These are phyloP conservation scores for Podarcis lilfordi DNA, from an alignment of 2,797 vertebrate species.

Conservation along the genomic window DNA sequence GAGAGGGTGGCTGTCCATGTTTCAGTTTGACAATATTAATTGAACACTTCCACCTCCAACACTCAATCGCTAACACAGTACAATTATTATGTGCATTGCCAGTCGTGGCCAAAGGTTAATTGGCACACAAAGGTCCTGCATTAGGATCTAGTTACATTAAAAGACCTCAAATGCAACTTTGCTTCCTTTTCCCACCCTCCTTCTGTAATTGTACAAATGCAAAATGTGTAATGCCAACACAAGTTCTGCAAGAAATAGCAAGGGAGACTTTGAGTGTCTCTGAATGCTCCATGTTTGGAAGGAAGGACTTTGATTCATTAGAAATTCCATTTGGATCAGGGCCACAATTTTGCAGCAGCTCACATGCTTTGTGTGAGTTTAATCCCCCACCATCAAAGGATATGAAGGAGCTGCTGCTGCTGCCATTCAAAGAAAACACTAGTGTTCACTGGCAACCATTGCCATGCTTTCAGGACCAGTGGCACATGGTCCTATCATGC, in stretches of 20 bases:
- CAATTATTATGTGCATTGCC: conserved; percentile 52
- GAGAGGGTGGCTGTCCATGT: conserved; percentile 44
- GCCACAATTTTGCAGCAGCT: neutral
- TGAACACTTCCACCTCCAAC: conserved; percentile 63
- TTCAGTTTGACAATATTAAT: conserved; percentile 69
- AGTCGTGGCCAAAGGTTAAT: conserved; percentile 68
- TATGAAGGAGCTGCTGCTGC: neutral
- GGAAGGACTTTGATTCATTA: neutral
- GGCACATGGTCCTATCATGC: no score
- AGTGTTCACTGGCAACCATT: no score
- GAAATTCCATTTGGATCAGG: neutral
- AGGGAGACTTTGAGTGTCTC: neutral
- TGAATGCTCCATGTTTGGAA: neutral
- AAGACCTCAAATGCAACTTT: conserved; percentile 28
- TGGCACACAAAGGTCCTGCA: conserved; percentile 43
- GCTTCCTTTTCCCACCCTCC: neutral
- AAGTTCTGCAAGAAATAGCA: no score
- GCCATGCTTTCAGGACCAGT: no score
- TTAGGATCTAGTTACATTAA: conserved; percentile 45
- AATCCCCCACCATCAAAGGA: neutral
- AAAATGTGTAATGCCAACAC: neutral
- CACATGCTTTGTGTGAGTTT: neutral
- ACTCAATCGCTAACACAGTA: conserved; percentile 51
- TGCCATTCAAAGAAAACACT: neutral
- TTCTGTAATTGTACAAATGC: neutral